These are phyloP conservation scores for Aegotheles bennettii DNA, from an alignment of 2,113 vertebrate species.

Conservation along the genomic window DNA sequence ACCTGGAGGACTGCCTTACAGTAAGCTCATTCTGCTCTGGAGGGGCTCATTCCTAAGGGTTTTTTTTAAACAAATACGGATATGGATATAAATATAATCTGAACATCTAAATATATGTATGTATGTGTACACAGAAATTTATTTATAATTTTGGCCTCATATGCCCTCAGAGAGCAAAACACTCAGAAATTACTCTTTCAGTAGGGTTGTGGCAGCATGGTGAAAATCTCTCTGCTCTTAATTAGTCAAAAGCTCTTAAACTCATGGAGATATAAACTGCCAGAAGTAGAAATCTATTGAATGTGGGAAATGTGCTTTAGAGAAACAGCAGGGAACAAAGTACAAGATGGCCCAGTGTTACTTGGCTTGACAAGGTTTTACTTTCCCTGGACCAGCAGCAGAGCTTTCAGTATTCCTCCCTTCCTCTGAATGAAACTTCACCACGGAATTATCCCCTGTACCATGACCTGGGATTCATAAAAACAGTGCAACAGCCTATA, in stretches of 20 bases:
- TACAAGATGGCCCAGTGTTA: background rate
- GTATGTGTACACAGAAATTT: background rate
- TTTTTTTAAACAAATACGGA: background rate
- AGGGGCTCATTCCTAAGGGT: background rate
- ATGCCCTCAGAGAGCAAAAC: background rate
- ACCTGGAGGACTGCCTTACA: background rate
- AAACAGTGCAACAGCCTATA: background rate
- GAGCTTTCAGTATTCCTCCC: background rate
- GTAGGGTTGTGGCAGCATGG: background rate
- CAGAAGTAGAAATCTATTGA: slow-evolving; percentile 34
- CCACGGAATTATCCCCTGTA: background rate
- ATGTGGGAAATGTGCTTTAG: slow-evolving; percentile 24
- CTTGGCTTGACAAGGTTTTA: background rate
- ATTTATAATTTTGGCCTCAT: background rate
- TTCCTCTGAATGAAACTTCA: slow-evolving; percentile 8
- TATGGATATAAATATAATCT: background rate
- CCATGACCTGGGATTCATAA: background rate
- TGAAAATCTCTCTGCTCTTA: slow-evolving; percentile 33
- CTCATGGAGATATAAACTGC: background rate
- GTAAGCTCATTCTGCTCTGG: background rate
- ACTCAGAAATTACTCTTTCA: background rate
- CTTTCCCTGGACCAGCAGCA: background rate
- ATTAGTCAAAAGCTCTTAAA: slow-evolving; percentile 50
- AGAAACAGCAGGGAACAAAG: slow-evolving; percentile 23
- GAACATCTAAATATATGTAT: background rate